A percentile compares a stretch with the other conserved stretches of the same genome.
phyloP scores from a whole-genome alignment of 2,888 invertebrate genomes.

The Tinea trinotella region DNA sequence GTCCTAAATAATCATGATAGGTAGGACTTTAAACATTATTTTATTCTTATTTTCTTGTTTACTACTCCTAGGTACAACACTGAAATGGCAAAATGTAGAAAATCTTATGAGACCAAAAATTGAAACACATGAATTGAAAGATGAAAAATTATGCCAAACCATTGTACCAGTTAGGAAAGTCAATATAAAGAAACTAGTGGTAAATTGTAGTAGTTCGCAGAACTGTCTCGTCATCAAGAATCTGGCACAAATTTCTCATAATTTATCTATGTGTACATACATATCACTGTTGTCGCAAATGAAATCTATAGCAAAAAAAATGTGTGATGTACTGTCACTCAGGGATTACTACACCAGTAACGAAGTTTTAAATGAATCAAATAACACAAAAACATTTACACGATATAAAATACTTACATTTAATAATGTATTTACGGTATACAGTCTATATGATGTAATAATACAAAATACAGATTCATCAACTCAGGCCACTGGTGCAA shows the following conservation, averaged over 20 bases:
- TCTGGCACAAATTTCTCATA: too few species aligned
- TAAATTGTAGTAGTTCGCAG: too few species aligned
- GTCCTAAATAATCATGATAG: too few species aligned
- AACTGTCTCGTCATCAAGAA: too few species aligned
- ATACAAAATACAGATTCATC: conserved; percentile 28
- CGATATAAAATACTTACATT: background rate
- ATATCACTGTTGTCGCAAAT: background rate
- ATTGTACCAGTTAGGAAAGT: background rate
- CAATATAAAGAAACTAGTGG: too few species aligned
- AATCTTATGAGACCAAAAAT: background rate
- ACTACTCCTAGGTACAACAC: background rate
- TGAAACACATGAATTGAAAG: background rate
- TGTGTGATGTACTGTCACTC: background rate
- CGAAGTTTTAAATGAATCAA: too few species aligned
- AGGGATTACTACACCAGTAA: too few species aligned
- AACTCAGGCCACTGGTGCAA: conserved; percentile 58
- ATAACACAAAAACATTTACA: too few species aligned
- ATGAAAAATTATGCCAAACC: background rate
- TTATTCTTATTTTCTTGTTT: background rate
- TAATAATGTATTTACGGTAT: background rate
- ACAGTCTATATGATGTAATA: background rate
- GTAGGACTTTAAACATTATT: too few species aligned
- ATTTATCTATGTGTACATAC: background rate
- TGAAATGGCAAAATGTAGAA: background rate
- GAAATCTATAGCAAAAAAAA: background rate